Percentiles rank a stretch among this genome's conserved stretches.
Evolutionary conservation across 1,140 invertebrate genomes (phyloP).

Genomic region (Zaprionus lachaisei): DNA sequence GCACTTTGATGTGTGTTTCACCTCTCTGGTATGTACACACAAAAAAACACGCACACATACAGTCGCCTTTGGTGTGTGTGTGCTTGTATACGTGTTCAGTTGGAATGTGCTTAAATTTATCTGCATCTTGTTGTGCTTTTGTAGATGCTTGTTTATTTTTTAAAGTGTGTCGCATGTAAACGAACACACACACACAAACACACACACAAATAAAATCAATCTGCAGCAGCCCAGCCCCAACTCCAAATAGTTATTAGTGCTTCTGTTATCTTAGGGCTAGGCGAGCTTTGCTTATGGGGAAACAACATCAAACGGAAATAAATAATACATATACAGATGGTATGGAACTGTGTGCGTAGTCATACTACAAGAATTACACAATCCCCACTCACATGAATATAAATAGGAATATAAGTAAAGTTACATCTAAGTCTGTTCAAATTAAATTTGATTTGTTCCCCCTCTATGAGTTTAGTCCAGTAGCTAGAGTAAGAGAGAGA

Average conservation of each 20-base stretch:
- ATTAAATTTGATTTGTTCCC: background rate
- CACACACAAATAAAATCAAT: constrained; percentile 39
- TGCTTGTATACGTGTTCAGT: background rate
- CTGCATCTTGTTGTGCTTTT: constrained; percentile 18
- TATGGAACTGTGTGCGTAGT: background rate
- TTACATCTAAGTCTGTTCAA: background rate
- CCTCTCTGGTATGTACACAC: constrained; percentile 14
- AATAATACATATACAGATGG: constrained; percentile 26
- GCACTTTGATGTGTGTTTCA: constrained; percentile 15
- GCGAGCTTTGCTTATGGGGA: constrained; percentile 19
- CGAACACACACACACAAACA: background rate
- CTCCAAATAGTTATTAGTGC: constrained; percentile 17
- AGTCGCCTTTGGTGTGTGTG: background rate
- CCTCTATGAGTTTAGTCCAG: background rate
- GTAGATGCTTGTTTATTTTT: constrained; percentile 14
- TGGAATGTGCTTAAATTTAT: constrained; percentile 23
- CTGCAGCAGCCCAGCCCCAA: constrained; percentile 20
- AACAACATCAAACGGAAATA: constrained; percentile 60
- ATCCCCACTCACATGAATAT: constrained; percentile 26
- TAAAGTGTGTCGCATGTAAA: constrained; percentile 25
- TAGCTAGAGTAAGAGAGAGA: no score
- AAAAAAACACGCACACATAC: background rate
- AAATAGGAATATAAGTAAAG: constrained; percentile 30
- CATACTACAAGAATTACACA: constrained; percentile 28
- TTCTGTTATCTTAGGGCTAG: constrained; percentile 40